phyloP scores from a whole-genome alignment of 2,888 invertebrate species.

The Drosophila melanosoma region DNA sequence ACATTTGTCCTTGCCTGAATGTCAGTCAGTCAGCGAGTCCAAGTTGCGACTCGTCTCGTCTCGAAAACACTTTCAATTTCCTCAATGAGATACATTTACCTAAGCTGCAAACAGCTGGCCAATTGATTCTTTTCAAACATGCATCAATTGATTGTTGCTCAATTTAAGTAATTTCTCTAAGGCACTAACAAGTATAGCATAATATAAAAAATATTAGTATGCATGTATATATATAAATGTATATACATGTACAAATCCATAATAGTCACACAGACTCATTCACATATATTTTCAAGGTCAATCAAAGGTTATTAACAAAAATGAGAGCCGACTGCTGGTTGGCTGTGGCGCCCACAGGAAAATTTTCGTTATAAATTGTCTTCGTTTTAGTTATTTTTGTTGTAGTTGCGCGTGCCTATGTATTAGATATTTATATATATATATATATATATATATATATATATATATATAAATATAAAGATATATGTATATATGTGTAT shows the following conservation, averaged over 20 bases:
- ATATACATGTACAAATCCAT: conserved; percentile 22
- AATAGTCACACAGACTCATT: conserved; percentile 8
- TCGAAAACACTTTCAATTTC: conserved; percentile 53
- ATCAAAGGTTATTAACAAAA: conserved; percentile 79
- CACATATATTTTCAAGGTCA: conserved; percentile 79
- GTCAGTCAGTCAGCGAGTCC: conserved; percentile 54
- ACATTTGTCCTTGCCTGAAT: conserved; percentile 79
- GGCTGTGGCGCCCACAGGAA: conserved; percentile 44
- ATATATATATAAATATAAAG: background rate
- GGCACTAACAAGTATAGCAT: conserved; percentile 29
- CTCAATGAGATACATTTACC: conserved; percentile 38
- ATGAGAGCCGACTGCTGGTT: conserved; percentile 36
- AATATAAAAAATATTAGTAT: background rate
- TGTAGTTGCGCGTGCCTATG: conserved; percentile 19
- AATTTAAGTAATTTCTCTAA: conserved; percentile 61
- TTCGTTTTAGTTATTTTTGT: conserved; percentile 41
- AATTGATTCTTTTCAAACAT: conserved; percentile 6
- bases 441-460: background rate
- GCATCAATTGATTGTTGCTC: conserved; percentile 34
- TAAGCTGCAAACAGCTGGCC: conserved; percentile 28
- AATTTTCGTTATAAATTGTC: conserved; percentile 41
- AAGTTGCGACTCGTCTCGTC: conserved; percentile 15
- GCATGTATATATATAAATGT: background rate
- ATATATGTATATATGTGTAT: conserved; percentile 8
- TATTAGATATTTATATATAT: conserved; percentile 1